These are phyloP conservation scores for Neosilurus hyrtlii DNA, from an alignment of 2,797 vertebrate genomes.

Conservation along the genomic window DNA sequence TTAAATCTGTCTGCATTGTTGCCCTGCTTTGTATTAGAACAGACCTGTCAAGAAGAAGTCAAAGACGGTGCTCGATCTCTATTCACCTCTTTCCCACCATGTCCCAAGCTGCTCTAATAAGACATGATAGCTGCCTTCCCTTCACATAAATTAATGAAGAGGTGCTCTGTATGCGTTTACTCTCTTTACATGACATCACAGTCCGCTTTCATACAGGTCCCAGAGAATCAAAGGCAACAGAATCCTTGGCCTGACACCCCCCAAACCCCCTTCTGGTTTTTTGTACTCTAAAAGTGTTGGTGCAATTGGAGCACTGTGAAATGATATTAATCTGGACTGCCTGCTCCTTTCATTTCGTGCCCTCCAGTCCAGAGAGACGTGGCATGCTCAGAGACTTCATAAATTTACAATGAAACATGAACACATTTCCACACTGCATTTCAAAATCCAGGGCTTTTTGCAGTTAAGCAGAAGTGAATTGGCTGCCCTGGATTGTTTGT, in stretches of 20 bases:
- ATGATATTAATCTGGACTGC: slow-evolving; percentile 81
- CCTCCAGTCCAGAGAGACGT: slow-evolving; percentile 75
- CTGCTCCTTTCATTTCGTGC: slow-evolving; percentile 81
- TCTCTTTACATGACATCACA: slow-evolving; percentile 60
- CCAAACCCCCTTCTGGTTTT: slow-evolving; percentile 25
- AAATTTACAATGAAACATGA: slow-evolving; percentile 81
- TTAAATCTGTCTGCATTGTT: neutral
- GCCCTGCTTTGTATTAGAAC: neutral
- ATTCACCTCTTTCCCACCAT: slow-evolving; percentile 25
- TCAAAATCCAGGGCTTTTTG: slow-evolving; percentile 68
- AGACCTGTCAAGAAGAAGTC: neutral
- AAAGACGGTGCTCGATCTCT: slow-evolving; percentile 9
- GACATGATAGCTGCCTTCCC: slow-evolving; percentile 67
- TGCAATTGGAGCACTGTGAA: slow-evolving; percentile 67
- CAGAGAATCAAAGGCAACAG: slow-evolving; percentile 63
- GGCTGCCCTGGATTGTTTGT: slow-evolving; percentile 65
- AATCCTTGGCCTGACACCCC: slow-evolving; percentile 50
- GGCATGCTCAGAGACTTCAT: slow-evolving; percentile 77
- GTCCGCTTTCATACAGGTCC: slow-evolving; percentile 59
- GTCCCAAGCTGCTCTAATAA: slow-evolving; percentile 60
- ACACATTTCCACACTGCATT: slow-evolving; percentile 78
- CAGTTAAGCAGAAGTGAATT: slow-evolving; percentile 69
- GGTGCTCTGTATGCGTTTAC: slow-evolving; percentile 65
- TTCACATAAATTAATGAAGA: slow-evolving; percentile 77
- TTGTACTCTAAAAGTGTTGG: slow-evolving; percentile 72